A percentile compares a stretch with the other conserved stretches of the same genome.
Conservation (phyloP, 2,797 vertebrate species). For the Acrocephalus scirpaceus region DNA sequence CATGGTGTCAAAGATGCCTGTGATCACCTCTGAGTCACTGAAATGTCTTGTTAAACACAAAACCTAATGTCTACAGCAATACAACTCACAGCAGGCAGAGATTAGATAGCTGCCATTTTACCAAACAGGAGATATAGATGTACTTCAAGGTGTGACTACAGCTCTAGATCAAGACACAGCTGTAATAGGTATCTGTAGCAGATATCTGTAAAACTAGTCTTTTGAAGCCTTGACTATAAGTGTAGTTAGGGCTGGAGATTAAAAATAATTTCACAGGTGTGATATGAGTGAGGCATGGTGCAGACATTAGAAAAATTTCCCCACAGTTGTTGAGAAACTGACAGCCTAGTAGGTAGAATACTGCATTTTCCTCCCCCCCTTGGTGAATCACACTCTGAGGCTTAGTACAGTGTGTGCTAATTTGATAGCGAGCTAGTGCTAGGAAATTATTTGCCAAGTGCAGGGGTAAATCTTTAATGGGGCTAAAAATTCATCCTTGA, state of each 20-base stretch:
- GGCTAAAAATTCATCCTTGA: not conserved
- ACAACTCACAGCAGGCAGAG: not conserved
- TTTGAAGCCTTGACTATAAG: not conserved
- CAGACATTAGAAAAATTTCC: not conserved
- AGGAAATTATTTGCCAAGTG: not conserved
- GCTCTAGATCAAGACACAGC: not conserved
- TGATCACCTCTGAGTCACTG: not conserved
- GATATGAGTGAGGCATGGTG: not conserved
- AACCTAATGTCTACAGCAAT: not conserved
- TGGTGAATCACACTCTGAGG: not conserved
- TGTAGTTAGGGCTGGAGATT: not conserved
- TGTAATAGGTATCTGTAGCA: not conserved
- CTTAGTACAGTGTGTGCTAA: not conserved
- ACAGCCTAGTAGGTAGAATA: not conserved
- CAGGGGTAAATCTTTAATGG: not conserved
- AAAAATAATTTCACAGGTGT: not conserved
- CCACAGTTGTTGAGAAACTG: not conserved
- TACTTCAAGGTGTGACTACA: not conserved
- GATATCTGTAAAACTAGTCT: not conserved
- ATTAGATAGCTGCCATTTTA: not conserved
- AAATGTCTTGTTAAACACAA: not conserved
- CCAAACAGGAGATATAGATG: not conserved
- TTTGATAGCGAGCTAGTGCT: not conserved
- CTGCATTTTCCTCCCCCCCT: not conserved
- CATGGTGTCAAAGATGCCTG: not conserved